These are phyloP conservation scores for Ictidomys tridecemlineatus DNA, from an alignment of 2,113 vertebrate species.

Conservation along the genomic window DNA sequence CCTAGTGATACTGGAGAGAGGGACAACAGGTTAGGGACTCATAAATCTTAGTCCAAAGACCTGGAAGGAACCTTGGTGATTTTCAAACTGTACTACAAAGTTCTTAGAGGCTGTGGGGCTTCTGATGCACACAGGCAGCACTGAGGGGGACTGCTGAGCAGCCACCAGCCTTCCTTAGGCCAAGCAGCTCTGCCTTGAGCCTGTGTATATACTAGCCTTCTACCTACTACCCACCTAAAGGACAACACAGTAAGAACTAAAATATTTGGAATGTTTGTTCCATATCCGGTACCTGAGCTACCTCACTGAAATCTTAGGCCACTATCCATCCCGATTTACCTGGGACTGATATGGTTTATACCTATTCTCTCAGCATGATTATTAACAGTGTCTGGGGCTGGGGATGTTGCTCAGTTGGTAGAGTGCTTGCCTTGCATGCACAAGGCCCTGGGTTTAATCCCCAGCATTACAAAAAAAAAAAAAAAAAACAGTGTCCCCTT, in stretches of 20 bases:
- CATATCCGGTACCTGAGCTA: background rate
- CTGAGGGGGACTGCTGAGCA: background rate
- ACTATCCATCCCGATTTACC: background rate
- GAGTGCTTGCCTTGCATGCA: too few species aligned
- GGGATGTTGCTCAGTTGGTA: too few species aligned
- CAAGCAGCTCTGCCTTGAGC: background rate
- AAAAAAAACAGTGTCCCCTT: background rate
- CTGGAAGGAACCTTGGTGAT: background rate
- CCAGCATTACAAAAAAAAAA: too few species aligned
- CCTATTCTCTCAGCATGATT: background rate
- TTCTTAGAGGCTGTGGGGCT: background rate
- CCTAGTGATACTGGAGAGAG: background rate
- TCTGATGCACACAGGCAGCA: background rate
- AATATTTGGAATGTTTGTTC: background rate
- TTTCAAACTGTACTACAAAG: background rate
- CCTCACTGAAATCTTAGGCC: background rate
- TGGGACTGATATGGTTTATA: background rate
- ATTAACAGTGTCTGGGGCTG: background rate
- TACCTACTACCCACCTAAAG: background rate
- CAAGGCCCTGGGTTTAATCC: too few species aligned
- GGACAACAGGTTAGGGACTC: background rate
- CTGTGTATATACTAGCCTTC: background rate
- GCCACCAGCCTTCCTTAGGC: background rate
- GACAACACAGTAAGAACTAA: rapidly evolving
- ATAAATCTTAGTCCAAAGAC: background rate